Conservation (phyloP, 1,140 invertebrate species). For the Mizuhopecten yessoensis region DNA sequence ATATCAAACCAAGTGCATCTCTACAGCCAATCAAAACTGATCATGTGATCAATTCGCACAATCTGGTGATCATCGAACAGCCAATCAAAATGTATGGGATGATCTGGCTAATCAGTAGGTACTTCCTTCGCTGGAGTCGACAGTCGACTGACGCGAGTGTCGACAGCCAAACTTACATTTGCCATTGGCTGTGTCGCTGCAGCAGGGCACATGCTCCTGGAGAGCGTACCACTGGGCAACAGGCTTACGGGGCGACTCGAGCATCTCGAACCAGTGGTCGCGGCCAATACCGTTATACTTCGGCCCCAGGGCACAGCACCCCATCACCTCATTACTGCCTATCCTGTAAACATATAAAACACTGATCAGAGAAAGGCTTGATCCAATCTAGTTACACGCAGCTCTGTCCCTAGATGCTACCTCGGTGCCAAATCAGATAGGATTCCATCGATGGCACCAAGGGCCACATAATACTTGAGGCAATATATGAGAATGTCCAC, state of each 20-base stretch:
- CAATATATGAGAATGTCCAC: too few relatives aligned
- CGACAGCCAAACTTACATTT: constrained; percentile 55
- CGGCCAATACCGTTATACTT: constrained; percentile 90
- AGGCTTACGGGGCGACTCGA: constrained; percentile 92
- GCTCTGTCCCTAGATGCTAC: too few relatives aligned
- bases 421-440: too few relatives aligned
- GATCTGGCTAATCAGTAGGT: constrained; percentile 3
- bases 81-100: neutral
- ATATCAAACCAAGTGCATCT: neutral
- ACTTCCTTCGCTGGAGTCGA: constrained; percentile 62
- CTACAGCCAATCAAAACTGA: neutral
- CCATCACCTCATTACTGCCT: constrained; percentile 93
- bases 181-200: constrained; percentile 40
- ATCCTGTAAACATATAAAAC: constrained; percentile 86
- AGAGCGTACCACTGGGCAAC: constrained; percentile 94
- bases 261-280: constrained; percentile 95
- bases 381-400: too few relatives aligned
- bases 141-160: constrained; percentile 55
- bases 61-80: neutral
- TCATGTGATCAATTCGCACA: neutral
- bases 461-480: too few relatives aligned
- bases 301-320: constrained; percentile 91
- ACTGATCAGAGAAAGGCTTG: too few relatives aligned
- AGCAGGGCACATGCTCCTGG: constrained; percentile 84
- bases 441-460: too few relatives aligned